Conservation (phyloP, 2,888 invertebrate genomes). For the Yponomeuta sedellus region DNA sequence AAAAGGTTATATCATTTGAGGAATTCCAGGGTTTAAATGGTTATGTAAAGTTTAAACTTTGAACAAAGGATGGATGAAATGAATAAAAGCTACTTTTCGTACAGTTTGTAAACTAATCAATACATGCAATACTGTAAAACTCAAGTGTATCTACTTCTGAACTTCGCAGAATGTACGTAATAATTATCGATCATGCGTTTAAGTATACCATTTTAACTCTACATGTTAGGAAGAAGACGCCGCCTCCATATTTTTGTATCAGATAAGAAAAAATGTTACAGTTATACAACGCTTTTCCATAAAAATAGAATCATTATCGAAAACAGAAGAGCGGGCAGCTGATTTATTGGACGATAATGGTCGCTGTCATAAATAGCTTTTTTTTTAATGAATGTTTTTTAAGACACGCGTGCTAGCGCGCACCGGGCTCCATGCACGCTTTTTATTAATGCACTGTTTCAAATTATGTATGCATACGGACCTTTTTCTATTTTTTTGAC, state of each 20-base stretch:
- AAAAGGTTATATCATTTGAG: no score
- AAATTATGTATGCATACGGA: conserved; percentile 52
- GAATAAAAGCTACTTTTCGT: conserved; percentile 23
- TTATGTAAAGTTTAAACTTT: no score
- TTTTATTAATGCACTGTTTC: conserved; percentile 56
- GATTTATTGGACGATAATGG: conserved; percentile 76
- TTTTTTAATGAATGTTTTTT: conserved; percentile 66
- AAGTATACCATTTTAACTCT: no score
- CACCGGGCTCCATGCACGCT: conserved; percentile 51
- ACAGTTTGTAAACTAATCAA: no score
- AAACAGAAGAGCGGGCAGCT: conserved; percentile 77
- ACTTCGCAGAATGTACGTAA: no score
- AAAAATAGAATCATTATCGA: conserved; percentile 77
- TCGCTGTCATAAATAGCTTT: conserved; percentile 75
- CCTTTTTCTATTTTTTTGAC: conserved; percentile 26
- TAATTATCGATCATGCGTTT: no score
- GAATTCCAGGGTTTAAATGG: no score
- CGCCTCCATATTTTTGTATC: conserved; percentile 38
- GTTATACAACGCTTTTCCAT: conserved; percentile 76
- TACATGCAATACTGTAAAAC: no score
- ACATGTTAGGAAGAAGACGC: no score
- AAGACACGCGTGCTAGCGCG: conserved; percentile 39
- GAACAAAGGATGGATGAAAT: no score
- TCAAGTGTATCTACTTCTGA: no score
- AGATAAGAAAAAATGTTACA: conserved; percentile 64